Conservation (phyloP, 2,113 vertebrate genomes). For the Manacus vitellinus region DNA sequence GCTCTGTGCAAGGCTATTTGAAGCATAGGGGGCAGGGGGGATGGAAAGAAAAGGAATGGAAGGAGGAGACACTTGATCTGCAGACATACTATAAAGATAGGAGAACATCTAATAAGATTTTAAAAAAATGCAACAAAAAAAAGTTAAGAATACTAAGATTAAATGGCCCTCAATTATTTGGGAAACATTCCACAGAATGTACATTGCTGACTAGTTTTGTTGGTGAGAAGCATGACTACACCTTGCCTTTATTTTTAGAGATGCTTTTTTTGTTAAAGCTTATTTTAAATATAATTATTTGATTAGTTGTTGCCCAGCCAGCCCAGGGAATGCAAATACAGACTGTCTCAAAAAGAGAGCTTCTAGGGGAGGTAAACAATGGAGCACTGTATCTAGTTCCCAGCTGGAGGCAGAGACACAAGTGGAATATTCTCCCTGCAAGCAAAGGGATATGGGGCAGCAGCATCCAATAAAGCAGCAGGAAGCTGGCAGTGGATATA, state of each 20-base stretch:
- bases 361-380: not conserved
- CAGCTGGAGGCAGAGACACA: not conserved
- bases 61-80: not conserved
- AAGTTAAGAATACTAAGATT: not conserved
- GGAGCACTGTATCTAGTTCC: not conserved
- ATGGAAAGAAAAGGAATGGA: not conserved
- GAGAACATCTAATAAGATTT: not conserved
- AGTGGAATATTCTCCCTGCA: not conserved
- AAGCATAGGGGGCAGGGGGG: fast-evolving
- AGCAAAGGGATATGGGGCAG: not conserved
- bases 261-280: not conserved
- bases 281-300: constrained; percentile 29
- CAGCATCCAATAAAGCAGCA: constrained; percentile 30
- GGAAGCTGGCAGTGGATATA: constrained; percentile 38
- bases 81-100: not conserved
- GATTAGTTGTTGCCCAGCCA: constrained; percentile 25
- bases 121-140: not conserved
- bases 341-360: not conserved
- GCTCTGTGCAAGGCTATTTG: not conserved
- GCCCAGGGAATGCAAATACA: constrained; percentile 18
- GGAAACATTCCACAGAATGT: not conserved
- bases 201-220: not conserved
- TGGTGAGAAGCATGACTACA: not conserved
- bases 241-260: constrained; percentile 4
- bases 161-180: not conserved